Evolutionary conservation across 2,888 invertebrate species (phyloP), one percentile per base, ranked within the genome.

Genomic region (Oegoconia quadripuncta): DNA sequence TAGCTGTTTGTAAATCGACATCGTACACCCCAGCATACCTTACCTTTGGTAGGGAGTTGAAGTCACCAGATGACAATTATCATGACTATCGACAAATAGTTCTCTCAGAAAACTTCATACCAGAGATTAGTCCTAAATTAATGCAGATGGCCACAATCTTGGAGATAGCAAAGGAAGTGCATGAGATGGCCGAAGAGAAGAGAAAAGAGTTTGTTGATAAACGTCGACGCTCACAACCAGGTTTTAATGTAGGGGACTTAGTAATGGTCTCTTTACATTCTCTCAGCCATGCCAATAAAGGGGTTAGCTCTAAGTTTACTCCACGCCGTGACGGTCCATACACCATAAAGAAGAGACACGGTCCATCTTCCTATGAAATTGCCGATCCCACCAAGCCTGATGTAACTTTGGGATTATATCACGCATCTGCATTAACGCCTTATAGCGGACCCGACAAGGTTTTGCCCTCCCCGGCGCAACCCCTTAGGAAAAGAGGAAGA

Each of bases 21-120:
- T 45, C 39, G 0, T 33, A 18, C 5, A 44, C 49, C 0, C 50
- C 59, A 0, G 60, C 56, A 0, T 62, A 50, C 12, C 34, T 58
- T 0, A 55, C 51, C 0, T 60, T 60, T 23, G 58, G 44, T 5
- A 27, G 52, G 18, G 53, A 63, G 28, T 15, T 60, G 1, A 13
- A 49, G 4, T 46, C 52, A 2, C 44, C 49, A 6, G 31, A 42
- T n/a, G 50, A 56, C 18, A 41, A 31, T 5, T 2, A 23, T 12
- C 26, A 42, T 20, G 42, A 46, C 13, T n/a, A 39, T 0, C 8
- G 37, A 9, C n/a, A 31, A 3, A 27, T 48, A 3, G 3, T 42
- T n/a, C n/a, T n/a, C n/a, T n/a, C n/a, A n/a, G n/a, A n/a, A n/a
- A n/a, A n/a, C n/a, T n/a, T n/a, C n/a, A n/a, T n/a, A n/a, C n/a